Evolutionary conservation across 2,797 vertebrate genomes (phyloP), one percentile per base, ranked within the genome.

Genomic region (Tiaroga cobitis): DNA sequence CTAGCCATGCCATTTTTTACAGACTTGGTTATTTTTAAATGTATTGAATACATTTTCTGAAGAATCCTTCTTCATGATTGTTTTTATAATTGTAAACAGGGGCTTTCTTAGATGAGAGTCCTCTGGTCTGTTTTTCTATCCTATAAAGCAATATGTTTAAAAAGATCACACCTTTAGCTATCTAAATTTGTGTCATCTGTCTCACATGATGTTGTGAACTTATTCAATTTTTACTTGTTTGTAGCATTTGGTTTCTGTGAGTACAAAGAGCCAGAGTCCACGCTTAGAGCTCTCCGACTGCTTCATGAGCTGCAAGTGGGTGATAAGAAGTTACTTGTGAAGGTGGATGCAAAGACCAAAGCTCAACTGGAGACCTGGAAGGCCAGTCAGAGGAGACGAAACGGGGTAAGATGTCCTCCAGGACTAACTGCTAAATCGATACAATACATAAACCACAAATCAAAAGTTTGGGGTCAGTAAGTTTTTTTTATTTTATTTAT

Each of bases 311-410:
- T 99, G 54, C 97, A 96, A 90, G 97, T 99, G 85, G 98, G 97
- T 90, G 98, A 99, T 91, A 99, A 99, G 95, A 99, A 97, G 91
- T 94, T 99, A 68, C 95, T 99, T 54, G 98, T 99, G 84, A 99
- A 99, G 94, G 98, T 99, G 91, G 98, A 99, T 89, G 98, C 98
- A 68, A 99, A 99, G 92, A 99, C 98, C 85, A 99, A 99, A 93
- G 97, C 97, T 87, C 98, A 99, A 89, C 93, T 99, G 82, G 98
- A 99, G 72, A 98, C 98, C 89, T 99, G 98, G 97, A 99, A 99
- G 93, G 98, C 98, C 89, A 98, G 97, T 92, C 99, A 95, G 91
- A 98, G 96, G 91, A 96, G 96, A 77, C 93, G 96, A 80, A 99
- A 99, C 92, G 98, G 97, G 95, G 98, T 99, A 93, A 3, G 95